These are phyloP conservation scores for Atherix ibis DNA, from an alignment of 2,888 invertebrate genomes.

Conservation along the genomic window DNA sequence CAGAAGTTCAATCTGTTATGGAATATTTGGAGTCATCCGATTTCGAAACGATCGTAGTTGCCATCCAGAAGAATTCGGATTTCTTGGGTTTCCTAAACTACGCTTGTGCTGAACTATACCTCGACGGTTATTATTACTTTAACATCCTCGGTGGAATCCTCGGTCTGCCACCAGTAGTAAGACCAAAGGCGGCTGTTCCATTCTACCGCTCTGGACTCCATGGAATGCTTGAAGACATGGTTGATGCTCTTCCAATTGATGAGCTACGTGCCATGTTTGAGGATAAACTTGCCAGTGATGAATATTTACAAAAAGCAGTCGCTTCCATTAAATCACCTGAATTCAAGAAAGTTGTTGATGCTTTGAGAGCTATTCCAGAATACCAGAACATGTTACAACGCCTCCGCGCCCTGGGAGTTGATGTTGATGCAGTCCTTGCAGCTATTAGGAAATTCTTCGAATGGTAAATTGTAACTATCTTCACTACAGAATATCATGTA, in stretches of 20 bases:
- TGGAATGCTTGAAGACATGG: constrained; percentile 6
- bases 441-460: constrained; percentile 7
- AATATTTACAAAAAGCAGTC: constrained; percentile 6
- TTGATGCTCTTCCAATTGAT: constrained; percentile 7
- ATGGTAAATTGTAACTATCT: too few species aligned
- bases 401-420: constrained; percentile 7
- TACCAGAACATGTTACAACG: constrained; percentile 5
- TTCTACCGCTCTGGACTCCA: constrained; percentile 5
- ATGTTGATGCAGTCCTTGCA: constrained; percentile 7
- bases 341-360: constrained; percentile 6
- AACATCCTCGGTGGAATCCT: constrained; percentile 8
- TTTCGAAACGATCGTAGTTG: constrained; percentile 5
- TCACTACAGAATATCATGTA: too few species aligned
- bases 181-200: background rate
- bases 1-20: constrained; percentile 9
- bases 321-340: constrained; percentile 7
- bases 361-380: constrained; percentile 4
- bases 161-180: constrained; percentile 6
- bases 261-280: constrained; percentile 4
- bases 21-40: constrained; percentile 7
- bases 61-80: constrained; percentile 1
- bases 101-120: constrained; percentile 7
- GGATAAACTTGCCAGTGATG: constrained; percentile 6
- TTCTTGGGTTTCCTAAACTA: constrained; percentile 3
- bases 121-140: constrained; percentile 9